phyloP scores from a whole-genome alignment of 2,797 vertebrate genomes.

The Alosa sapidissima region DNA sequence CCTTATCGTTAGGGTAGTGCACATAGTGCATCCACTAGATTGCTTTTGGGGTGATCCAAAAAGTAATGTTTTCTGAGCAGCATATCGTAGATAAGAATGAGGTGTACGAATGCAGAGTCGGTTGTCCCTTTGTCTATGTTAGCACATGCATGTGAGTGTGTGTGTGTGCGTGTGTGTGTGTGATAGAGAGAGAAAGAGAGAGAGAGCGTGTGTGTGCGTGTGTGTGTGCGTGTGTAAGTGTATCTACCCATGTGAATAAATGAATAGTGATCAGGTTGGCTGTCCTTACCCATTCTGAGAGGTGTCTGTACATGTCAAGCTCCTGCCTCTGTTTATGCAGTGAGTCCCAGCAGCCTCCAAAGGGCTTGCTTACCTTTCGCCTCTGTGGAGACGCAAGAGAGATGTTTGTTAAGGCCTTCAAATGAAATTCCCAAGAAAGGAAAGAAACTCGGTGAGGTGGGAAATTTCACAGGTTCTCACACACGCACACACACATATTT shows the following conservation, averaged over 20 bases:
- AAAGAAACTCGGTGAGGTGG: background rate
- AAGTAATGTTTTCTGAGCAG: background rate
- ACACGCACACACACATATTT: slow-evolving; percentile 19
- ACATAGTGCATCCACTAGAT: background rate
- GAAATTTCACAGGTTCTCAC: background rate
- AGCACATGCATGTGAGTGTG: background rate
- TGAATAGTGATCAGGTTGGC: slow-evolving; percentile 14
- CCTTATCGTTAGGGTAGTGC: background rate
- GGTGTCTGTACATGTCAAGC: slow-evolving; percentile 26
- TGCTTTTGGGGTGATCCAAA: background rate
- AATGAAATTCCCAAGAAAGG: background rate
- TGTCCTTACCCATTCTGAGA: slow-evolving; percentile 18
- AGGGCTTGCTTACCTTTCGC: background rate
- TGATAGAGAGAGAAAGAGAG: too few relatives aligned
- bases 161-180: slow-evolving; percentile 19
- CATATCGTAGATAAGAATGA: background rate
- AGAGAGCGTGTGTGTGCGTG: background rate
- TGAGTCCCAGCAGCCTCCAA: background rate
- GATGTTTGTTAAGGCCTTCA: background rate
- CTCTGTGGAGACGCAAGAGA: background rate
- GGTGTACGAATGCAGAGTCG: background rate
- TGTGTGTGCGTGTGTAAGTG: background rate
- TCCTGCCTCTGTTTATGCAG: background rate
- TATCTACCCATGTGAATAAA: slow-evolving; percentile 14
- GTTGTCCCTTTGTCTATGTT: background rate